phyloP scores from a whole-genome alignment of 2,888 invertebrate species.

The Epinotia nisella region DNA sequence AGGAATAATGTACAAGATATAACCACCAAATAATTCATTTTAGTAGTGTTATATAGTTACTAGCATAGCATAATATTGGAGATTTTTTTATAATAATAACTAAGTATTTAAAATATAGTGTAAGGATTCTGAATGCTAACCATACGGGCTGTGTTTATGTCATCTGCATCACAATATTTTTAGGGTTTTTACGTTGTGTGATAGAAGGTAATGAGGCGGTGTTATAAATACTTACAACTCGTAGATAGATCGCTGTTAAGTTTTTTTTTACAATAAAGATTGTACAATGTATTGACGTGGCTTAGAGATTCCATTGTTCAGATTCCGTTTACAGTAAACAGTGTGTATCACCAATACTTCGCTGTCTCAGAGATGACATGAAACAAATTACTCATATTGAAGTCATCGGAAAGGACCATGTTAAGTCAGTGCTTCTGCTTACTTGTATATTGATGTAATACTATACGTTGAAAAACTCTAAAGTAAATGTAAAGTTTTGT shows the following conservation, averaged over 20 bases:
- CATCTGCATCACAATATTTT: conserved; percentile 70
- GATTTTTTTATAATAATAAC: conserved; percentile 42
- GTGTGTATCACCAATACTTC: background rate
- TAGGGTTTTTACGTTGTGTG: conserved; percentile 49
- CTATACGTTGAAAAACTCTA: background rate
- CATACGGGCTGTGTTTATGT: conserved; percentile 50
- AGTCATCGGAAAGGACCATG: background rate
- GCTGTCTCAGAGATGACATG: too few species aligned
- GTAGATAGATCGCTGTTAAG: conserved; percentile 38
- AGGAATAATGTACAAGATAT: conserved; percentile 79
- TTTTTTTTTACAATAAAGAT: conserved; percentile 29
- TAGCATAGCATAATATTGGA: conserved; percentile 47
- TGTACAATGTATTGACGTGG: background rate
- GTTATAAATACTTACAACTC: conserved; percentile 29
- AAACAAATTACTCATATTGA: too few species aligned
- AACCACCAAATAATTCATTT: conserved; percentile 82
- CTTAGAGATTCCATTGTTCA: background rate
- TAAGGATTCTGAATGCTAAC: conserved; percentile 37
- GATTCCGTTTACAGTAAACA: background rate
- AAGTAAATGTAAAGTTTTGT: background rate
- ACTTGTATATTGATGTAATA: background rate
- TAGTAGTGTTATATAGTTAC: conserved; percentile 64
- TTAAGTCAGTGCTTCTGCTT: too few species aligned
- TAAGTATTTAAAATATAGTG: conserved; percentile 22
- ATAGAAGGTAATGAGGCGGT: conserved; percentile 25